Evolutionary conservation across 1,140 invertebrate species (phyloP).

Genomic region (Marisa cornuarietis): DNA sequence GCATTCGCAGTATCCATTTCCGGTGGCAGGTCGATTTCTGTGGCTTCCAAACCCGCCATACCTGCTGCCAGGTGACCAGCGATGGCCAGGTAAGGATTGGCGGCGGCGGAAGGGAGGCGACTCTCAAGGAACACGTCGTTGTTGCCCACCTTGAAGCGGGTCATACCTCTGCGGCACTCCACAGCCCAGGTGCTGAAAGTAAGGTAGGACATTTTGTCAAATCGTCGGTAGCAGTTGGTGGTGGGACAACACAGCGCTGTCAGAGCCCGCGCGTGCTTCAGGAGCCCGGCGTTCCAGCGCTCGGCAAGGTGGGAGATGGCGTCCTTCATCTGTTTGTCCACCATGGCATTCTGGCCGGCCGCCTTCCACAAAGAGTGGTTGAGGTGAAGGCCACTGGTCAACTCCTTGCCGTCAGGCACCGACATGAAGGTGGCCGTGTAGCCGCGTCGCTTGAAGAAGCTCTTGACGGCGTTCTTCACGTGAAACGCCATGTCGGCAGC

Average conservation of each 20-base stretch:
- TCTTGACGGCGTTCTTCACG: conserved; percentile 24
- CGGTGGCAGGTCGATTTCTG: conserved; percentile 16
- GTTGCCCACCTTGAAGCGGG: conserved; percentile 14
- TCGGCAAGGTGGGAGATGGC: conserved; percentile 10
- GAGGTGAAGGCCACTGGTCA: conserved; percentile 30
- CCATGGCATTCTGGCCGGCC: neutral
- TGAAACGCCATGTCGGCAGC: conserved; percentile 21
- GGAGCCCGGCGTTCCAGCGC: conserved; percentile 23
- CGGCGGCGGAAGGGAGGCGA: conserved; percentile 13
- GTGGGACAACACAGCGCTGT: conserved; percentile 27
- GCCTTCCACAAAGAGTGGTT: conserved; percentile 39
- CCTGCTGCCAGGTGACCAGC: conserved; percentile 26
- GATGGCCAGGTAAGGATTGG: conserved; percentile 23
- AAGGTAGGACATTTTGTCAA: conserved; percentile 21
- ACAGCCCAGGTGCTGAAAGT: conserved; percentile 31
- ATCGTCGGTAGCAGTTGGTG: conserved; percentile 32
- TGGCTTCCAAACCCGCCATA: conserved; percentile 11
- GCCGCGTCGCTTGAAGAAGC: neutral
- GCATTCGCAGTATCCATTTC: neutral
- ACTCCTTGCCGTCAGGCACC: neutral
- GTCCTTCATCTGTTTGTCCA: neutral
- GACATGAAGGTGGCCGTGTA: conserved; percentile 40
- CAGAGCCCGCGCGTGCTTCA: conserved; percentile 18
- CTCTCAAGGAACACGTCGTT: conserved; percentile 25
- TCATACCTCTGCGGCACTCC: conserved; percentile 16